A percentile compares a stretch with the other conserved stretches of the same genome.
Evolutionary conservation across 2,797 vertebrate genomes (phyloP).

Genomic region (Pseudochromis fuscus): DNA sequence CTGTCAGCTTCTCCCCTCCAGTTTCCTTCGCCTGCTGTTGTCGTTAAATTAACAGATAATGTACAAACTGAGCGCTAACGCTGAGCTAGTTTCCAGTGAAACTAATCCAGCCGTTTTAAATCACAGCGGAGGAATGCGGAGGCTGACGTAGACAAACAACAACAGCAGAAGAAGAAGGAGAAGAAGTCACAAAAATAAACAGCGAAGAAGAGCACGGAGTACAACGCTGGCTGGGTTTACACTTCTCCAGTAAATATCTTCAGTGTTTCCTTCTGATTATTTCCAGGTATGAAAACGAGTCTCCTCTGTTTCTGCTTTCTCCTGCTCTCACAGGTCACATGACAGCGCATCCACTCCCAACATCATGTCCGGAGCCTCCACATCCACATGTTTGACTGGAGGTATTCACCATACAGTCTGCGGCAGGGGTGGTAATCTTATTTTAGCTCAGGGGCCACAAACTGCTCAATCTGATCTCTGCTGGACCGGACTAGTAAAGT

Average conservation of each 20-base stretch:
- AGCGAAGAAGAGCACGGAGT: background rate
- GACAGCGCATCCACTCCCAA: slow-evolving; percentile 71
- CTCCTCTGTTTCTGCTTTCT: slow-evolving; percentile 36
- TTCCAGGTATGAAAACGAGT: slow-evolving; percentile 13
- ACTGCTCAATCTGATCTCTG: no score
- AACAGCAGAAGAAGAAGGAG: slow-evolving; percentile 1
- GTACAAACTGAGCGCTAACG: slow-evolving; percentile 6
- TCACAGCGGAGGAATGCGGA: slow-evolving; percentile 77
- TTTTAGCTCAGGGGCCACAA: no score
- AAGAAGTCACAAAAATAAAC: background rate
- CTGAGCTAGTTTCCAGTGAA: slow-evolving; percentile 47
- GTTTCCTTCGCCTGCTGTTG: slow-evolving; percentile 7
- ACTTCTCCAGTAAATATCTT: background rate
- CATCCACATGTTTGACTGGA: no score
- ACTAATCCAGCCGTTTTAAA: slow-evolving; percentile 58
- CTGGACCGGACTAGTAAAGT: no score
- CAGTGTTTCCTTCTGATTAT: background rate
- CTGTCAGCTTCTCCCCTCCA: slow-evolving; percentile 36
- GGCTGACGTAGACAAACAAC: slow-evolving; percentile 65
- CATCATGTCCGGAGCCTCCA: slow-evolving; percentile 8
- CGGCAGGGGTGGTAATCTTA: no score
- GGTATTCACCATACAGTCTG: no score
- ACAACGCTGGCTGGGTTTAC: background rate
- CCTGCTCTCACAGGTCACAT: slow-evolving; percentile 76
- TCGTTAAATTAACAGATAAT: background rate